These are phyloP conservation scores for Anguilla marmorata DNA, from an alignment of 2,797 vertebrate genomes.

Conservation along the genomic window DNA sequence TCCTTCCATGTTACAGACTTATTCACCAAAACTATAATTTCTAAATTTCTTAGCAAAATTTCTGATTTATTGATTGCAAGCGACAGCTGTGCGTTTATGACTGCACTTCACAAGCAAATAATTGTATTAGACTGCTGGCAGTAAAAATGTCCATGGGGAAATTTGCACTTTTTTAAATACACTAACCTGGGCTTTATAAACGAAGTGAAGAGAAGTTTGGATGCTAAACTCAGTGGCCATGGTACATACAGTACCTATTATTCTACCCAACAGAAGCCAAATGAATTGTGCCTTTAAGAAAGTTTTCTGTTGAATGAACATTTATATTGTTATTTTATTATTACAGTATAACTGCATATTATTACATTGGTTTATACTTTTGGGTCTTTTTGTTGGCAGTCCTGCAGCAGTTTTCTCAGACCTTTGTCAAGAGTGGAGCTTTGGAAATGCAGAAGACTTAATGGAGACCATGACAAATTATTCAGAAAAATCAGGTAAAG, in stretches of 20 bases:
- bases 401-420: constrained; percentile 54
- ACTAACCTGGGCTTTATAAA: not conserved
- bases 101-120: constrained; percentile 4
- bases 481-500: constrained; percentile 83
- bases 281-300: not conserved
- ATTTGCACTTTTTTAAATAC: not conserved
- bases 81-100: not conserved
- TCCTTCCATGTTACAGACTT: not conserved
- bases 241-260: not conserved
- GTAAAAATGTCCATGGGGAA: not conserved
- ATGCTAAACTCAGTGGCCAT: not conserved
- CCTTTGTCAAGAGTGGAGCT: constrained; percentile 67
- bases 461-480: constrained; percentile 80
- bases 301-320: not conserved
- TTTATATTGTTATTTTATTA: not conserved
- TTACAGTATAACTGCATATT: not conserved
- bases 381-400: constrained; percentile 56
- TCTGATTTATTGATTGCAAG: not conserved
- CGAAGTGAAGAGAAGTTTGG: too few species aligned
- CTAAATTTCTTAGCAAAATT: not conserved
- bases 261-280: not conserved
- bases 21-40: not conserved
- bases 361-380: not conserved
- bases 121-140: not conserved
- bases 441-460: constrained; percentile 76